Evolutionary conservation across 2,113 vertebrate species (phyloP).

Genomic region (Arvicanthis niloticus): DNA sequence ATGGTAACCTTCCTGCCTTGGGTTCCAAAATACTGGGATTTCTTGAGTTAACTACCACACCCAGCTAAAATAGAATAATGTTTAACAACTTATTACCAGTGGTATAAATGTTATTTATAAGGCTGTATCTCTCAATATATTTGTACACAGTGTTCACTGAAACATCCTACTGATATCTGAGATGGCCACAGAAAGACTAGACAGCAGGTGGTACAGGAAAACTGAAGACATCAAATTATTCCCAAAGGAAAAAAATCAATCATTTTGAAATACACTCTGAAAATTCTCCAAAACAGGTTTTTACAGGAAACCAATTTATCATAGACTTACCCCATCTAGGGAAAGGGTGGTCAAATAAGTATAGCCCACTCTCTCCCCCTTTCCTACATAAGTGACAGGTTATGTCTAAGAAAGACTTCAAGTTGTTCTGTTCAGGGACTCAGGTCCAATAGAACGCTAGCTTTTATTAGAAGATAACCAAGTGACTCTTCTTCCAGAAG

Average conservation of each 20-base stretch:
- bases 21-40: not conserved
- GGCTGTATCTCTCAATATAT: not conserved
- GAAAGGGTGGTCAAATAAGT: not conserved
- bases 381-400: not conserved
- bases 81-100: not conserved
- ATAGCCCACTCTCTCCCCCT: not conserved
- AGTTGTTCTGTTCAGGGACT: not conserved
- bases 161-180: not conserved
- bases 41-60: not conserved
- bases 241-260: not conserved
- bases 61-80: not conserved
- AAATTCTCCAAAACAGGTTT: not conserved
- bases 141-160: not conserved
- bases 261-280: not conserved
- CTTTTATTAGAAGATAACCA: not conserved
- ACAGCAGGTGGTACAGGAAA: not conserved
- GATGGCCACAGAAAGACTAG: not conserved
- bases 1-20: not conserved
- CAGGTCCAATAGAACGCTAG: not conserved
- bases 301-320: not conserved
- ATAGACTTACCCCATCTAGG: not conserved
- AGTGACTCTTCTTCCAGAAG: not conserved
- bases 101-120: not conserved
- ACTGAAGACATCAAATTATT: not conserved
- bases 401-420: not conserved